phyloP scores from a whole-genome alignment of 1,140 invertebrate genomes.

The Camponotus floridanus region DNA sequence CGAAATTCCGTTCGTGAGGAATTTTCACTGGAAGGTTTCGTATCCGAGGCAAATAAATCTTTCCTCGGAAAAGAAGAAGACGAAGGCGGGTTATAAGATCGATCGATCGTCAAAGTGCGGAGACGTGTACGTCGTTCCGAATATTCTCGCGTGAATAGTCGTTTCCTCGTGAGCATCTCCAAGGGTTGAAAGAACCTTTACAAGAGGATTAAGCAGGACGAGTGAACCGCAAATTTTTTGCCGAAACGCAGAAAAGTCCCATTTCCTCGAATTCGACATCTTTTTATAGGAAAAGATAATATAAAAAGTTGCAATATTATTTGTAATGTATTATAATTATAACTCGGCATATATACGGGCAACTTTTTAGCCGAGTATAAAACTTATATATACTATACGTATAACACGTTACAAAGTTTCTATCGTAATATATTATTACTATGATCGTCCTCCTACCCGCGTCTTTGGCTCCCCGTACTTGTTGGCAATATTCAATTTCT shows the following conservation, averaged over 20 bases:
- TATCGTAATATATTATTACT: too few species aligned
- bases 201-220: constrained; percentile 43
- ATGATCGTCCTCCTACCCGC: too few species aligned
- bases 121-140: constrained; percentile 58
- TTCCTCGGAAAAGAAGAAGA: not conserved
- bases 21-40: constrained; percentile 35
- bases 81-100: constrained; percentile 45
- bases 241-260: not conserved
- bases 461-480: too few species aligned
- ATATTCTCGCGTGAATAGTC: constrained; percentile 63
- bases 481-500: not conserved
- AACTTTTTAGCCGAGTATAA: too few species aligned
- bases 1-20: not conserved
- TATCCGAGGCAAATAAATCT: constrained; percentile 56
- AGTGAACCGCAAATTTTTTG: constrained; percentile 10
- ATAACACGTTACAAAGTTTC: too few species aligned
- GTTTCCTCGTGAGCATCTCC: constrained; percentile 46
- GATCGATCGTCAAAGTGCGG: constrained; percentile 62
- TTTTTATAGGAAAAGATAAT: not conserved
- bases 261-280: not conserved
- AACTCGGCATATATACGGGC: too few species aligned
- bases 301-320: not conserved
- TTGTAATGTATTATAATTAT: not conserved
- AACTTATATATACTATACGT: too few species aligned
- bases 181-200: constrained; percentile 41